A percentile compares a stretch with the other conserved stretches of the same genome.
phyloP scores from a whole-genome alignment of 2,888 invertebrate genomes.

The Salticus scenicus region DNA sequence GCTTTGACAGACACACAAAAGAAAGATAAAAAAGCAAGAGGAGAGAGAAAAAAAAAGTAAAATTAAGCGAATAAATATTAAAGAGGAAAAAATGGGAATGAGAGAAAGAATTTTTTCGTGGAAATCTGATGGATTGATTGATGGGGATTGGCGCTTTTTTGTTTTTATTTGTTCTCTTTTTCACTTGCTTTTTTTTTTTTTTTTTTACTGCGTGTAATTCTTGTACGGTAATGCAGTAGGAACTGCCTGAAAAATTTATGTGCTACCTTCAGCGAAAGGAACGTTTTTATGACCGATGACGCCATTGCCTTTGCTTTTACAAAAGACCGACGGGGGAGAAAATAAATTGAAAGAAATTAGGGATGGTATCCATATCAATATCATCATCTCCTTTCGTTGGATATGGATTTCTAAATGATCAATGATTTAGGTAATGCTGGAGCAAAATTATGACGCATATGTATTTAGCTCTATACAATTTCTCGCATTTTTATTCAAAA shows the following conservation, averaged over 20 bases:
- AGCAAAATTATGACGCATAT: too few relatives aligned
- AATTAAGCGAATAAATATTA: constrained; percentile 50
- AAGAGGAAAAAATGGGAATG: not conserved
- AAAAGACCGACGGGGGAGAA: constrained; percentile 53
- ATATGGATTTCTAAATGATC: too few relatives aligned
- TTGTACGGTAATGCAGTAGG: constrained; percentile 54
- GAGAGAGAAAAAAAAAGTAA: constrained; percentile 32
- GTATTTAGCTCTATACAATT: too few relatives aligned
- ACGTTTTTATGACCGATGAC: constrained; percentile 64
- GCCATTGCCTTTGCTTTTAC: constrained; percentile 61
- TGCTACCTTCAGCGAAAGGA: constrained; percentile 57
- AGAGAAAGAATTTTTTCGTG: constrained; percentile 44
- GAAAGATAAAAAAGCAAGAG: constrained; percentile 15
- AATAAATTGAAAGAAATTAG: constrained; percentile 57
- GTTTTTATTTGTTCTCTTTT: constrained; percentile 22
- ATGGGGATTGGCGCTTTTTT: constrained; percentile 36
- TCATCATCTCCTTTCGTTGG: not conserved
- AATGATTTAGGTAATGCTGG: too few relatives aligned
- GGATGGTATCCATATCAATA: constrained; percentile 50
- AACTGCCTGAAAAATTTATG: constrained; percentile 60
- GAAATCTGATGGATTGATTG: constrained; percentile 68
- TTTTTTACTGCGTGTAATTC: constrained; percentile 37
- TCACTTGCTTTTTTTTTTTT: not conserved
- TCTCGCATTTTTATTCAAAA: too few relatives aligned
- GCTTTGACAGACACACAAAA: constrained; percentile 28